A percentile compares a stretch with the other conserved stretches of the same genome.
Conservation (phyloP, 2,113 vertebrate species). For the Leucosticte australis region DNA sequence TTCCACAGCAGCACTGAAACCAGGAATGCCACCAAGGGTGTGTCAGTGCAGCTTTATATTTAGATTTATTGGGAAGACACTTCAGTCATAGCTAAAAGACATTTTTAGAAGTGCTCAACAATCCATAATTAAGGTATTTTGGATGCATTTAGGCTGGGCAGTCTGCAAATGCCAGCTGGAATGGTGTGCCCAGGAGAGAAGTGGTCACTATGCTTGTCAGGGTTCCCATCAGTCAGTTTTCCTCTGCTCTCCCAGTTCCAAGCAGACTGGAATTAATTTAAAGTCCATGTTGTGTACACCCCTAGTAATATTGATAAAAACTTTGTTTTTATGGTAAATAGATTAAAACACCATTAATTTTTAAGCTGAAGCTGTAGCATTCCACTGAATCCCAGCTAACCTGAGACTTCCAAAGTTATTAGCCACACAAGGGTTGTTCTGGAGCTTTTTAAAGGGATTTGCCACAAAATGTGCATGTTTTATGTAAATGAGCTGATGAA, state of each 20-base stretch:
- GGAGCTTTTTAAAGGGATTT: neutral
- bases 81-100: neutral
- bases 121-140: neutral
- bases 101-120: neutral
- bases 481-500: neutral
- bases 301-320: neutral
- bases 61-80: neutral
- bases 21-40: neutral
- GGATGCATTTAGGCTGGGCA: neutral
- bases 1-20: neutral
- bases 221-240: neutral
- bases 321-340: neutral
- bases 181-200: neutral
- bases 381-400: neutral
- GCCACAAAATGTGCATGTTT: neutral
- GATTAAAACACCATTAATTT: neutral
- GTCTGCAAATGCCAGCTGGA: neutral
- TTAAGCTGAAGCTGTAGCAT: neutral
- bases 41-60: neutral
- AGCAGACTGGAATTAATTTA: neutral
- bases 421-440: neutral
- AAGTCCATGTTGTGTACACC: neutral
- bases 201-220: neutral
- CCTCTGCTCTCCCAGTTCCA: neutral
- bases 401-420: neutral